phyloP scores from a whole-genome alignment of 2,113 vertebrate genomes.

The Galemys pyrenaicus region DNA sequence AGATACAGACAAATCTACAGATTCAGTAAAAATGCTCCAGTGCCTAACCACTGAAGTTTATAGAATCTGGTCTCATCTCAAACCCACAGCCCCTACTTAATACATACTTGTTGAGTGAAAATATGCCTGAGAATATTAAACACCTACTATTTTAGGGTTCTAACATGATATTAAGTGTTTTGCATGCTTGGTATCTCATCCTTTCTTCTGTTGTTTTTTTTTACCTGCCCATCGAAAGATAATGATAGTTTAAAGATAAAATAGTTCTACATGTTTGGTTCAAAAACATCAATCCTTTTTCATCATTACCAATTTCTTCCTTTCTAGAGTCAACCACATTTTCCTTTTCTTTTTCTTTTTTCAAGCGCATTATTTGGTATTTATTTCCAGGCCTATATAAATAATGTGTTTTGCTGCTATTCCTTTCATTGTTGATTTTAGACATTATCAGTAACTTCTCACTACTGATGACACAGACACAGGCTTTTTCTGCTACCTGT shows the following conservation, averaged over 20 bases:
- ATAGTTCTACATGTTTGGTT: not conserved
- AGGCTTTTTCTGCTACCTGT: not conserved
- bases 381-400: constrained; percentile 67
- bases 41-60: not conserved
- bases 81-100: not conserved
- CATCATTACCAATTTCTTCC: constrained; percentile 29
- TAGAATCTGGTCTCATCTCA: not conserved
- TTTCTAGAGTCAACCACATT: constrained; percentile 42
- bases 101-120: not conserved
- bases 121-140: not conserved
- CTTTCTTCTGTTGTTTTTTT: not conserved
- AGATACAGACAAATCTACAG: not conserved
- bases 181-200: not conserved
- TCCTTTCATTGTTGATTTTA: constrained; percentile 52
- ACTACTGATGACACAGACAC: not conserved
- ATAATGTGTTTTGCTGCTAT: constrained; percentile 52
- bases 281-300: constrained; percentile 63
- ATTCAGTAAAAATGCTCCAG: not conserved
- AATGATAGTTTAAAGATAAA: not conserved
- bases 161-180: not conserved
- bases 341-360: not conserved
- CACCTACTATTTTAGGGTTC: not conserved
- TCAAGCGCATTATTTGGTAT: constrained; percentile 65
- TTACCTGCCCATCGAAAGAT: constrained; percentile 17
- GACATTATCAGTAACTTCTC: constrained; percentile 31